A percentile compares a stretch with the other conserved stretches of the same genome.
These are phyloP conservation scores for Lasius platythorax DNA, from an alignment of 2,888 invertebrate genomes.

Conservation along the genomic window DNA sequence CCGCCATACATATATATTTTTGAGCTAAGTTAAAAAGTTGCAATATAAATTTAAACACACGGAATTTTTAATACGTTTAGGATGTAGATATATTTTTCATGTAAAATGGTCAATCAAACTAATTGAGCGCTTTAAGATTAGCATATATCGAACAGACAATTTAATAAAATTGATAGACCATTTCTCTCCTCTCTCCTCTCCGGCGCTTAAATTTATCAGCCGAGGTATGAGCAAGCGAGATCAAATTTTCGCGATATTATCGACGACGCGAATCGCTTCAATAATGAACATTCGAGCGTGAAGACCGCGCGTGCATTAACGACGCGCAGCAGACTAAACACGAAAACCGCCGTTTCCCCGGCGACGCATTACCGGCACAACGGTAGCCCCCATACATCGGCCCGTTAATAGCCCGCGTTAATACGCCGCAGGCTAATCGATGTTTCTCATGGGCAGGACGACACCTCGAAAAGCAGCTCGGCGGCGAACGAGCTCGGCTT, in stretches of 20 bases:
- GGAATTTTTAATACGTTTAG: neutral
- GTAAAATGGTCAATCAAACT: neutral
- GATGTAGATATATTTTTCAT: neutral
- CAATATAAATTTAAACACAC: neutral
- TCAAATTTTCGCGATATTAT: conserved; percentile 46
- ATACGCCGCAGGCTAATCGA: conserved; percentile 44
- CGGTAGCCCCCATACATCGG: neutral
- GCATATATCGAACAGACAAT: neutral
- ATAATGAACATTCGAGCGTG: conserved; percentile 40
- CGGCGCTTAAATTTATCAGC: conserved; percentile 21
- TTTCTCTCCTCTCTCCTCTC: neutral
- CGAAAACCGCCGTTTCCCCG: conserved; percentile 48
- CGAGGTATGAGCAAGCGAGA: neutral
- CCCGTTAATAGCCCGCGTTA: conserved; percentile 25
- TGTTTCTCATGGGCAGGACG: conserved; percentile 88
- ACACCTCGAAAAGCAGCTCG: conserved; percentile 94
- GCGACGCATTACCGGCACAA: conserved; percentile 25
- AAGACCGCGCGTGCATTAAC: conserved; percentile 49
- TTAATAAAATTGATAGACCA: neutral
- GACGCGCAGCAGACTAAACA: conserved; percentile 40
- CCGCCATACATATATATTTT: neutral
- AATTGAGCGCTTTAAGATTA: neutral
- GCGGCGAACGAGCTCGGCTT: conserved; percentile 96
- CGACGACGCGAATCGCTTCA: conserved; percentile 18
- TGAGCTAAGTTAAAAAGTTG: neutral